Evolutionary conservation across 2,113 vertebrate species (phyloP).

Genomic region (Myanophis thanlyinensis): DNA sequence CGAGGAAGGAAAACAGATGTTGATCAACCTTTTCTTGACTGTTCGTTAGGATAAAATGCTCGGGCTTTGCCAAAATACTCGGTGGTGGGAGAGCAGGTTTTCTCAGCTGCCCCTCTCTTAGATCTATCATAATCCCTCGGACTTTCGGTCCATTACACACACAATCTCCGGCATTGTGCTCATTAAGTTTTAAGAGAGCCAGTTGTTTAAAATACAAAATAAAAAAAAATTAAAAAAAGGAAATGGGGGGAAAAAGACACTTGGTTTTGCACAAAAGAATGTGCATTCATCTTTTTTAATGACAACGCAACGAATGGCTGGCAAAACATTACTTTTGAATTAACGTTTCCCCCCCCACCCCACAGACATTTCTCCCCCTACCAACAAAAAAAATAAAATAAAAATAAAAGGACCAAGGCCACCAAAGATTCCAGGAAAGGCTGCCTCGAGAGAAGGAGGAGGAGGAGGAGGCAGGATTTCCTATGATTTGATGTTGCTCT

Average conservation of each 20-base stretch:
- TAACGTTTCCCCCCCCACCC: constrained; percentile 54
- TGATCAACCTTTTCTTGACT: constrained; percentile 57
- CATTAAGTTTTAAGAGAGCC: constrained; percentile 75
- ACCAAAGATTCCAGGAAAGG: constrained; percentile 63
- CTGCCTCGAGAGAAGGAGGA: constrained; percentile 60
- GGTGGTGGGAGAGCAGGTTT: constrained; percentile 40
- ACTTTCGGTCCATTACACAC: constrained; percentile 57
- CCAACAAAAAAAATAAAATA: constrained; percentile 48
- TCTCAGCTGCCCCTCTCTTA: constrained; percentile 51
- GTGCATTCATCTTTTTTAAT: constrained; percentile 75
- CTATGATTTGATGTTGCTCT: constrained; percentile 87
- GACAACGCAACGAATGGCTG: constrained; percentile 71
- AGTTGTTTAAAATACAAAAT: no score
- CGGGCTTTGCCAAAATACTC: constrained; percentile 41
- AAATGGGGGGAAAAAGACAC: constrained; percentile 56
- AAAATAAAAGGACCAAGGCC: constrained; percentile 63
- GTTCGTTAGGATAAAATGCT: constrained; percentile 55
- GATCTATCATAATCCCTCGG: constrained; percentile 57
- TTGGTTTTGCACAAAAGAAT: constrained; percentile 69
- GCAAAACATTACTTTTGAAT: constrained; percentile 75
- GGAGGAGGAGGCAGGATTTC: constrained; percentile 76
- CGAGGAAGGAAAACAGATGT: constrained; percentile 60
- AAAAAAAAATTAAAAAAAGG: constrained; percentile 40
- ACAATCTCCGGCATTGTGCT: constrained; percentile 55
- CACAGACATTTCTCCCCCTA: not conserved